Evolutionary conservation across 2,113 vertebrate genomes (phyloP).

Genomic region (Phrynocephalus versicolor): DNA sequence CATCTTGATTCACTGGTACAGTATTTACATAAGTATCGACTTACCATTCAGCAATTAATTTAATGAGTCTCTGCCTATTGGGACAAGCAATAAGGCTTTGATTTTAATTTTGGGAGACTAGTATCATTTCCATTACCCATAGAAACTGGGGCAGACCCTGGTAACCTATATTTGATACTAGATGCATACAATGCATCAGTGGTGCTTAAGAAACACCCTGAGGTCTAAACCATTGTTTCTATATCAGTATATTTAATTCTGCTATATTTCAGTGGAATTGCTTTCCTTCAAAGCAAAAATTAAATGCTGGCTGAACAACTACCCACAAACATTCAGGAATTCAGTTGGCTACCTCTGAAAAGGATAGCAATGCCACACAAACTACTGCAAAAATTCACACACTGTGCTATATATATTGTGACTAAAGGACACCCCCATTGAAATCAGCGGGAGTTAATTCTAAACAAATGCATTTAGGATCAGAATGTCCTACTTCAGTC

Average conservation of each 20-base stretch:
- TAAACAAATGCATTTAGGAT: conserved; percentile 10
- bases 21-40: no score
- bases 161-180: no score
- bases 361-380: neutral
- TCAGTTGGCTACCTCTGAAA: neutral
- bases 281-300: neutral
- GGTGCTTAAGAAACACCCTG: no score
- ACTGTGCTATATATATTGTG: neutral
- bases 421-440: neutral
- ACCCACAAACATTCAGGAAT: neutral
- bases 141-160: no score
- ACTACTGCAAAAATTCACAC: neutral
- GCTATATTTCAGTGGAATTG: neutral
- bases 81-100: no score
- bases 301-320: neutral
- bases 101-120: no score
- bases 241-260: neutral
- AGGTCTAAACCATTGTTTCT: no score
- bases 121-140: no score
- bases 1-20: no score
- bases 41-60: no score
- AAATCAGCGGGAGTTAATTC: conserved; percentile 2
- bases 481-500: neutral
- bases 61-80: no score
- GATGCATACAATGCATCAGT: no score